Conservation (phyloP, 2,888 invertebrate species). For the Napeogenes sylphis region DNA sequence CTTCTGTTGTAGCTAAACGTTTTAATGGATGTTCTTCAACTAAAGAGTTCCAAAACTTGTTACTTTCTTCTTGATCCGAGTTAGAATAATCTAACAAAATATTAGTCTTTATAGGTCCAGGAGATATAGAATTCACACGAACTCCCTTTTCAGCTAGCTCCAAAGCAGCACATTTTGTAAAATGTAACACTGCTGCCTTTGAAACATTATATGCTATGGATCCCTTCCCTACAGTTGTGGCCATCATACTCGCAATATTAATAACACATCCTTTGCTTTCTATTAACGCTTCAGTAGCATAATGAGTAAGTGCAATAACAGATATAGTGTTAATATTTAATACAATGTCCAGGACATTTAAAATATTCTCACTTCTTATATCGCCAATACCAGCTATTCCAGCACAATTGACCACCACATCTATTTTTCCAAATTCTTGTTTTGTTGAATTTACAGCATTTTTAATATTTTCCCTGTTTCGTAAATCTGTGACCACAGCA, state of each 20-base stretch:
- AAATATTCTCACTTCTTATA: not conserved
- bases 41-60: not conserved
- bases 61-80: not conserved
- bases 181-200: not conserved
- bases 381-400: not conserved
- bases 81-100: not conserved
- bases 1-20: conserved; percentile 5
- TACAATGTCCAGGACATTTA: not conserved
- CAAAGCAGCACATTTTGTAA: conserved; percentile 5
- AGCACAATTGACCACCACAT: conserved; percentile 12
- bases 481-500: conserved; percentile 3
- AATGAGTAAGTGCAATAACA: not conserved
- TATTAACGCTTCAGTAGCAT: not conserved
- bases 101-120: not conserved
- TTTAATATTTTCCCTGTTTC: conserved; percentile 8
- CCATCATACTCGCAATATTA: conserved; percentile 4
- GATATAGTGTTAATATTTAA: not conserved
- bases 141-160: not conserved
- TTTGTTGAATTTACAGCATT: conserved; percentile 5
- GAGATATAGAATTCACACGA: conserved; percentile 2
- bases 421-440: conserved; percentile 5
- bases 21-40: not conserved
- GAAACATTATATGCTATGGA: not conserved
- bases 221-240: not conserved
- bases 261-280: conserved; percentile 2